Evolutionary conservation across 2,888 invertebrate genomes (phyloP), one percentile per base, ranked within the genome.

Genomic region (Tenodera sinensis): DNA sequence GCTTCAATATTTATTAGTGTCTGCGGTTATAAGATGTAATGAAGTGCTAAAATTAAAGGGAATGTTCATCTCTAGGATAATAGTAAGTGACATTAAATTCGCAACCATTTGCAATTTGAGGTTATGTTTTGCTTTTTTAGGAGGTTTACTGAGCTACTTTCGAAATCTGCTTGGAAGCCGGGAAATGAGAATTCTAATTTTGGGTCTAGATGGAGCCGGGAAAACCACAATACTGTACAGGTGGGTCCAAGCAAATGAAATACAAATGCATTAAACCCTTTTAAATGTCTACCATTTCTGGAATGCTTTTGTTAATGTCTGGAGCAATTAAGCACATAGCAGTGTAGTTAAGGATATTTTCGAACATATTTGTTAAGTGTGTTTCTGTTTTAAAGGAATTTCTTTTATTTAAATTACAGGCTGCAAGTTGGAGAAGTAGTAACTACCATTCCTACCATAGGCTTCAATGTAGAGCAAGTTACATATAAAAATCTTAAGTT

Each of bases 401-500:
- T 71, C 12, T 9, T 30, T 90, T 25, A 84, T 88, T 25, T 83
- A 84, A 27, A 90, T 91, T 93, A 92, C 92, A 94, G 96, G 94
- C 94, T 99, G 92, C 99, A 99, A 95, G 99, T 99, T 89, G 99
- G 99, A 28, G 99, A 99, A 94, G 99, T 99, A 89, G 99, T 99
- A 42, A 99, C 99, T 87, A 99, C 99, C 81, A 99, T 98, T 94
- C 98, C 99, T 91, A 99, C 99, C 15, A 99, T 99, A 93, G 99
- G 97, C 20, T 99, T 99, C 94, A 99, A 99, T 94, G 99, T 99
- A 92, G 99, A 99, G 94, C 99, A 99, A 95, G 99, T 99, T 90
- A 98, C 98, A 92, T 99, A 99, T 93, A 99, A 99, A 95, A 99
- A 99, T 95, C 95, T 99, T 91, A 99, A 99, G 94, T 99, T 99